Evolutionary conservation across 2,888 invertebrate genomes (phyloP), one percentile per base, ranked within the genome.

Genomic region (Amphipyra berbera): DNA sequence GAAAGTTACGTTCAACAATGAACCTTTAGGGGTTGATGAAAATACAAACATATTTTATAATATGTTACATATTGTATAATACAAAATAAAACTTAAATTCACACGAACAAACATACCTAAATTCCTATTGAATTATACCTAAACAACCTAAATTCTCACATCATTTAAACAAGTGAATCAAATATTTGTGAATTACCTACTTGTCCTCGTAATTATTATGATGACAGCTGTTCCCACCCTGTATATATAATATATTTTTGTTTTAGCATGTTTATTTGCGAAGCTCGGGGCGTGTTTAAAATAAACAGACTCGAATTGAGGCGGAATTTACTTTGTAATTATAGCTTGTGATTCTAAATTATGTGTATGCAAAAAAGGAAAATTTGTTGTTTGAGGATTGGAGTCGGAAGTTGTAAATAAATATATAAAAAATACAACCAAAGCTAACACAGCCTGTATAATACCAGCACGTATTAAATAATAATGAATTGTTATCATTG

Each of bases 251-350:
- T 61, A 56, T 68, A 68, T 52, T 56, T 68, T 61, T 56, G 37
- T 46, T 44, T 21, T 13, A 44, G 6, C 12, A 30, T 44, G 68
- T 61, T 37, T 68, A 68, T 68, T 68, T 68, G 61, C 38, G 38
- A 42, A 68, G 38, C 41, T 7, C 12, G 40, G 27, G 14, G 37
- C 42, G 47, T 40, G 52, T 50, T 50, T 21, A 45, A 50, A 61
- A 56, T 47, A 55, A 68, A n/a, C 61, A 56, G 47, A 56, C 42
- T 13, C n/a, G 15, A 27, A 30, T 42, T 27, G 41, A 15, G 35
- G 35, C n/a, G 21, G 40, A 45, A 54, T 67, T 54, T 54, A 44
- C 42, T 35, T 40, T 68, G 52, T 68, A 68, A 68, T 68, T 68
- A 68, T 56, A 48, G 10, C 61, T 30, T 61, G 42, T 52, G 35